Percentiles rank a stretch among this genome's conserved stretches.
phyloP scores from a whole-genome alignment of 2,888 invertebrate genomes.

The Catocala sponsa region DNA sequence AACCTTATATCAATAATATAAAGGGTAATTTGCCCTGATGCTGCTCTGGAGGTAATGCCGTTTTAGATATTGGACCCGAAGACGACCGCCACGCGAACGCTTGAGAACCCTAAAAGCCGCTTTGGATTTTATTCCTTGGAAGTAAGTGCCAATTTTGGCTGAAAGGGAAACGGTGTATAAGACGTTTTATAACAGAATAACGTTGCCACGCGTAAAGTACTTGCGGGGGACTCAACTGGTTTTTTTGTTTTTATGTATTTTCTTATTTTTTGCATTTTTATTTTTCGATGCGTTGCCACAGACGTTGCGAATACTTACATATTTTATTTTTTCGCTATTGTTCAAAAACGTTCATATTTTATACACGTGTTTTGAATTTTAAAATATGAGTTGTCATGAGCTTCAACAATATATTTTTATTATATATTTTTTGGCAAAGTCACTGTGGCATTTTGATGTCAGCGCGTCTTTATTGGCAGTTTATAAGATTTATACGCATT shows the following conservation, averaged over 20 bases:
- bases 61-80: conserved; percentile 39
- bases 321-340: conserved; percentile 37
- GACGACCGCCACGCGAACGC: conserved; percentile 63
- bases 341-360: conserved; percentile 42
- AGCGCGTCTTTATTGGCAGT: conserved; percentile 9
- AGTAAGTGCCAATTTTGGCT: conserved; percentile 60
- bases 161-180: conserved; percentile 56
- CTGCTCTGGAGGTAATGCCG: conserved; percentile 33
- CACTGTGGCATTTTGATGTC: conserved; percentile 17
- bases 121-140: conserved; percentile 57
- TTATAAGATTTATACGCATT: conserved; percentile 8
- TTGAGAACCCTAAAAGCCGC: conserved; percentile 51
- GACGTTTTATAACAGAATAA: conserved; percentile 51
- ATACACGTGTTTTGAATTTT: conserved; percentile 24
- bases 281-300: conserved; percentile 34
- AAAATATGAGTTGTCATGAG: conserved; percentile 24
- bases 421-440: conserved; percentile 17
- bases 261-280: conserved; percentile 44
- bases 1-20: conserved; percentile 36
- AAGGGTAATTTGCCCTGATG: conserved; percentile 37
- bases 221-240: conserved; percentile 58
- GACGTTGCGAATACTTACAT: conserved; percentile 27
- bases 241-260: conserved; percentile 57
- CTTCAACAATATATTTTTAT: conserved; percentile 18
- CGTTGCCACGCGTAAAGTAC: conserved; percentile 70